phyloP scores from a whole-genome alignment of 1,140 invertebrate species.

The Penaeus indicus region DNA sequence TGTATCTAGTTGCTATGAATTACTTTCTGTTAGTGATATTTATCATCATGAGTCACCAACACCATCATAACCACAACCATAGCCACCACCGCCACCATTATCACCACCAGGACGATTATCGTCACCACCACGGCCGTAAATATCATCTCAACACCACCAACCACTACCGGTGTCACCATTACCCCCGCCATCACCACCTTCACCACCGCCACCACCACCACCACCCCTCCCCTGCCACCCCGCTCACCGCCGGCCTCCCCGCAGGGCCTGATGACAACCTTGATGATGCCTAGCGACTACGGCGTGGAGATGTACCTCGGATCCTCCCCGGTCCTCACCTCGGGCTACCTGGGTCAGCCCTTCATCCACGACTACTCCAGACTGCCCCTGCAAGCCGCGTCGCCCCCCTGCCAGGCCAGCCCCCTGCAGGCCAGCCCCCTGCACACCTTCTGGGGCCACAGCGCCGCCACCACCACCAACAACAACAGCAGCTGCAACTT shows the following conservation, averaged over 20 bases:
- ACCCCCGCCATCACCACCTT: too few species aligned
- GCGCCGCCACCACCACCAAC: not conserved
- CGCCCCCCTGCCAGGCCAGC: constrained; percentile 33
- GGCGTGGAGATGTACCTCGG: constrained; percentile 66
- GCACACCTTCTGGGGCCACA: constrained; percentile 35
- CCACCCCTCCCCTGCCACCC: not conserved
- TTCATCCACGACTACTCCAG: constrained; percentile 71
- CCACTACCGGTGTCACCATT: too few species aligned
- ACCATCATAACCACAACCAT: too few species aligned
- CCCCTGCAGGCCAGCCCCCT: constrained; percentile 37
- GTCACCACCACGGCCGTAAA: too few species aligned
- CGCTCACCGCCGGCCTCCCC: not conserved
- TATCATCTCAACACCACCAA: too few species aligned
- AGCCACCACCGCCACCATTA: too few species aligned
- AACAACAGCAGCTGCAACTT: not conserved
- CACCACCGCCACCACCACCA: too few species aligned
- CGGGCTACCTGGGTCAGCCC: constrained; percentile 70
- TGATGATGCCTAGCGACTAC: constrained; percentile 66
- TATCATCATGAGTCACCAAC: too few species aligned
- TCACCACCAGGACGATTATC: too few species aligned
- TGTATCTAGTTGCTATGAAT: too few species aligned
- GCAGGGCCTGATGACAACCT: constrained; percentile 66
- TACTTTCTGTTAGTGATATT: too few species aligned
- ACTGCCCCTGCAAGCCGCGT: constrained; percentile 66
- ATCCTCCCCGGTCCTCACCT: constrained; percentile 63